These are phyloP conservation scores for Acrocephalus scirpaceus DNA, from an alignment of 2,797 vertebrate species.

Conservation along the genomic window DNA sequence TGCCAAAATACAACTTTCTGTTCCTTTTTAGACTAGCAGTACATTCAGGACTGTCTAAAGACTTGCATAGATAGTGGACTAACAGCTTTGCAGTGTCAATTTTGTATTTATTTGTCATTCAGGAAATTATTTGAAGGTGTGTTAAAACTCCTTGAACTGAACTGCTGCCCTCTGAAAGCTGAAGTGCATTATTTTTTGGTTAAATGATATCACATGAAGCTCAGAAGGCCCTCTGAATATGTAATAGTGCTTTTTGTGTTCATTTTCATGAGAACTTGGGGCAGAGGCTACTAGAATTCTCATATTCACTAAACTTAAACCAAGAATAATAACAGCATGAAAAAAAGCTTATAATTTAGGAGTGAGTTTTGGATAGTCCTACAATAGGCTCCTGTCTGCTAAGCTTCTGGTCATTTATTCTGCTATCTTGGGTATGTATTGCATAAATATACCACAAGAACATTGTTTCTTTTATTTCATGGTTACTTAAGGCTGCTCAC, in stretches of 20 bases:
- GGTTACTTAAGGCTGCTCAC: not conserved
- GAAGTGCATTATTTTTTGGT: not conserved
- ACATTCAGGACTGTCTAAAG: not conserved
- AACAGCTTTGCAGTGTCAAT: not conserved
- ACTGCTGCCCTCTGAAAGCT: not conserved
- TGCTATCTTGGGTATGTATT: not conserved
- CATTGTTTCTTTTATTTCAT: not conserved
- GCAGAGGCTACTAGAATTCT: not conserved
- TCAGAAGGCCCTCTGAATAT: not conserved
- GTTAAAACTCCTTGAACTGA: not conserved
- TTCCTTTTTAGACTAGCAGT: not conserved
- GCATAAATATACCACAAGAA: not conserved
- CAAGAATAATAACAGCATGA: not conserved
- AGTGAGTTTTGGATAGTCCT: not conserved
- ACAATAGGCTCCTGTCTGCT: not conserved
- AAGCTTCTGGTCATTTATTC: not conserved
- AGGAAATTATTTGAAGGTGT: not conserved
- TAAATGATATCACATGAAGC: not conserved
- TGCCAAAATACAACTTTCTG: not conserved
- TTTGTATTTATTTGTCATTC: not conserved
- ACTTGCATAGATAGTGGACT: not conserved
- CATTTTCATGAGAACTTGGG: not conserved
- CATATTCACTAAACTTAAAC: not conserved
- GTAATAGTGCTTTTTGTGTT: not conserved
- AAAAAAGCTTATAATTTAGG: not conserved